Base-by-base conservation (phyloP, 1,140 invertebrate genomes). In the Heliconius nattereri region DNA sequence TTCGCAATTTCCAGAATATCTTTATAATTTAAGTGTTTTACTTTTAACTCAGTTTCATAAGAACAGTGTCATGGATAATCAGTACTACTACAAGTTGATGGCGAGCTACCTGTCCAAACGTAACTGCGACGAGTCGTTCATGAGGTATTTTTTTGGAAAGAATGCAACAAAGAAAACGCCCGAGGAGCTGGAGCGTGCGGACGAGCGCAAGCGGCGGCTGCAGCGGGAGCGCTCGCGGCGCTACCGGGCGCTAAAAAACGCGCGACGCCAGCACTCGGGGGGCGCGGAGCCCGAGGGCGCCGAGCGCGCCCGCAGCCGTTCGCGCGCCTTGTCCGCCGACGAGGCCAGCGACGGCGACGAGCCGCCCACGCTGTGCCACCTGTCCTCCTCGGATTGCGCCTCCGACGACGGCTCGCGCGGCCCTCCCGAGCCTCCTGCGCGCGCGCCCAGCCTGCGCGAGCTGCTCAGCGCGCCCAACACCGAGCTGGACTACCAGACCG, bases 51-150 rank as follows among this genome's bases (percentile, higher is more conserved):
- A 16, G 71, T 73, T 78, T 73, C 52, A 80, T 76, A 73, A 80
- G 29, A 7, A 40, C 23, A 79, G 81, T 52, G 81, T 78, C 70
- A 94, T 94, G 92, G 92, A 93, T 83, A 93, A 92, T 85, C 92
- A 94, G 79, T 94, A 94, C 77, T 94, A 94, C 76, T 94, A 94
- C 79, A 94, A 94, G 75, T 81, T 94, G 76, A 94, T 94, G 92
- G 92, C 92, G 3, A 94, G 90, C 83, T 94, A 94, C 81, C 81
- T 94, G 32, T 94, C 92, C 11, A 94, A 94, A 86, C 87, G 91
- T 49, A 94, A 94, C 85, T 94, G 92, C 81, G 92, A 94, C 82
- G 92, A 94, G 84, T 94, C 92, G 37, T 94, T 94, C 79, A 92
- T 94, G 90, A 90, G 92, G 80, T 94, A 94, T 84, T 94, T 94